Conservation (phyloP, 2,797 vertebrate genomes). For the Cetoscarus ocellatus region DNA sequence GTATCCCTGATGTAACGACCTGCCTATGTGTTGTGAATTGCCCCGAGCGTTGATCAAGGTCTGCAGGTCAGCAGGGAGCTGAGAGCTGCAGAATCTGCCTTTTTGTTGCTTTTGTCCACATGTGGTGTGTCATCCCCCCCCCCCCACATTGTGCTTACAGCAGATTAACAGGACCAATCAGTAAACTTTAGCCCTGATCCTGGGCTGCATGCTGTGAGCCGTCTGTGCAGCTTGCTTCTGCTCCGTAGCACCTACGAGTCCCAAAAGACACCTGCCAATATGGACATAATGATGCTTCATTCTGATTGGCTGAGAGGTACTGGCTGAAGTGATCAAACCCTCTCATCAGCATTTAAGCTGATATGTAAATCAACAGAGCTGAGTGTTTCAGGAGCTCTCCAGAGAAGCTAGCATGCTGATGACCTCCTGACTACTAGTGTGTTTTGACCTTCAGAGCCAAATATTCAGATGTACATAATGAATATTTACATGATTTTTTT, state of each 20-base stretch:
- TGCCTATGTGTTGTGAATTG: slow-evolving; percentile 33
- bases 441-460: background rate
- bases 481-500: background rate
- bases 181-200: slow-evolving; percentile 42
- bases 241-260: background rate
- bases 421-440: too few species aligned
- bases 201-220: slow-evolving; percentile 19
- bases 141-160: slow-evolving; percentile 74
- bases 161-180: slow-evolving; percentile 67
- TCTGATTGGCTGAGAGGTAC: slow-evolving; percentile 22
- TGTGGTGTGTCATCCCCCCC: slow-evolving; percentile 12
- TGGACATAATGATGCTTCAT: background rate
- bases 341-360: background rate
- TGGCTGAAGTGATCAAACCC: background rate
- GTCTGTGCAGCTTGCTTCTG: slow-evolving; percentile 5
- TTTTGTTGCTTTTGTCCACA: slow-evolving; percentile 31
- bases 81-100: slow-evolving; percentile 53
- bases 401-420: background rate
- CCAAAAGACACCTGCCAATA: background rate
- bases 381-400: background rate
- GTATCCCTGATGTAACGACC: slow-evolving; percentile 18
- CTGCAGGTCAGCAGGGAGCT: slow-evolving; percentile 63
- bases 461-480: background rate
- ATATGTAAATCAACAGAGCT: background rate
- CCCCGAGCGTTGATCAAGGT: slow-evolving; percentile 50